Evolutionary conservation across 2,888 invertebrate species (phyloP).

Genomic region (Stenolophus ochropezus): DNA sequence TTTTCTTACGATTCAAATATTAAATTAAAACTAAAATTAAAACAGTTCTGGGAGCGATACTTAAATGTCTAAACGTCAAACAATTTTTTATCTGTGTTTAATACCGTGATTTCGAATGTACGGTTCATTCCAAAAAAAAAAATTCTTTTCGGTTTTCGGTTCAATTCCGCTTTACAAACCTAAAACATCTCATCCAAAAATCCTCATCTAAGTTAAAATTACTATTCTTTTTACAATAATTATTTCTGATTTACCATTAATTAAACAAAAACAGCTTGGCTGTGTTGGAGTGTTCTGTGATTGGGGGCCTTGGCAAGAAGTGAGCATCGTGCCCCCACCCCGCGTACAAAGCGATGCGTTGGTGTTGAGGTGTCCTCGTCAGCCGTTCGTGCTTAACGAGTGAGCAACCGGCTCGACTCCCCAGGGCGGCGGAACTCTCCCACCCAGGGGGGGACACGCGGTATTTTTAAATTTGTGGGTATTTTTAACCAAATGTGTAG

Average conservation of each 20-base stretch:
- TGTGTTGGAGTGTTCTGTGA: background rate
- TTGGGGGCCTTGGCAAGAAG: constrained; percentile 4
- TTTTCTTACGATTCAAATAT: no score
- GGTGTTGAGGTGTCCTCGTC: constrained; percentile 57
- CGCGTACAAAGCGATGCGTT: constrained; percentile 26
- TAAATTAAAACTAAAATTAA: no score
- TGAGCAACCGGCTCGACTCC: constrained; percentile 41
- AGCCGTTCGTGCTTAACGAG: constrained; percentile 62
- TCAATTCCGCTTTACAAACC: no score
- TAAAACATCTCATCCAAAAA: no score
- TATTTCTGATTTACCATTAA: background rate
- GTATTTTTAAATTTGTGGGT: constrained; percentile 18
- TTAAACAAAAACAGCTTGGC: background rate
- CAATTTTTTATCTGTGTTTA: no score
- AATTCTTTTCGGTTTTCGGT: no score
- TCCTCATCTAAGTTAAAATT: background rate
- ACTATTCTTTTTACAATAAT: background rate
- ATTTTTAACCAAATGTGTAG: background rate
- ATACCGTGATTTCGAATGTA: no score
- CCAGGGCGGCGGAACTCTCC: background rate
- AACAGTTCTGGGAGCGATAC: no score
- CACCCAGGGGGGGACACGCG: background rate
- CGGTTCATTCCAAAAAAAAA: no score
- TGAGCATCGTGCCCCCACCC: constrained; percentile 8
- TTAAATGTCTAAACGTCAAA: no score